Evolutionary conservation across 2,888 invertebrate species (phyloP), one percentile per base, ranked within the genome.

Genomic region (Chymomyza procnemis): DNA sequence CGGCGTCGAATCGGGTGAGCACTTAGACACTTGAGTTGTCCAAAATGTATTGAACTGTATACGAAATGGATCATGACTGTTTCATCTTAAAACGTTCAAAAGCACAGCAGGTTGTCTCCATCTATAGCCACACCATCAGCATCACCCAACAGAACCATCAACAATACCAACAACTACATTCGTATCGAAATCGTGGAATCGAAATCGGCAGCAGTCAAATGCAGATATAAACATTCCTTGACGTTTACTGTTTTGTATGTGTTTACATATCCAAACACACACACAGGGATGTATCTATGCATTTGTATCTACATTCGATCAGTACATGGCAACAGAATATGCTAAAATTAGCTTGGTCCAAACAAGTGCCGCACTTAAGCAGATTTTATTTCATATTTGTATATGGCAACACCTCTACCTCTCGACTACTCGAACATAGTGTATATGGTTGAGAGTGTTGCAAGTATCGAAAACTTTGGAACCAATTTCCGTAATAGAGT

Each of bases 31-130:
- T 82, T 83, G 80, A 81, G 73, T 81, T 81, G 78, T 75, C 81
- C 78, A 81, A 80, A 78, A 79, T 48, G 50, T 61, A 61, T 67
- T 47, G 66, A 66, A 63, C 54, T 57, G 47, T 59, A 54, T 57
- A 67, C 61, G 65, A 79, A 79, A 76, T 82, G 79, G 74, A 76
- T 76, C 71, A 80, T 80, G 78, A 83, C 71, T 82, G 83, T 81
- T 81, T 83, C 80, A 81, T 81, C 83, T 81, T 76, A 48, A 74
- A 66, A 66, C 61, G 71, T 70, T 73, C 78, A 81, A 85, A 76
- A 79, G 75, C 86, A 80, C 88, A 88, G 88, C 88, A 88, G 87
- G 88, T 88, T 88, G 88, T 87, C 88, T 85, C 80, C 80, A 79
- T 64, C 50, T n/a, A 21, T 26, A 34, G 58, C 52, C 50, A 62